Evolutionary conservation across 2,797 vertebrate species (phyloP), one percentile per base, ranked within the genome.

Genomic region (Arnoldichthys spilopterus): DNA sequence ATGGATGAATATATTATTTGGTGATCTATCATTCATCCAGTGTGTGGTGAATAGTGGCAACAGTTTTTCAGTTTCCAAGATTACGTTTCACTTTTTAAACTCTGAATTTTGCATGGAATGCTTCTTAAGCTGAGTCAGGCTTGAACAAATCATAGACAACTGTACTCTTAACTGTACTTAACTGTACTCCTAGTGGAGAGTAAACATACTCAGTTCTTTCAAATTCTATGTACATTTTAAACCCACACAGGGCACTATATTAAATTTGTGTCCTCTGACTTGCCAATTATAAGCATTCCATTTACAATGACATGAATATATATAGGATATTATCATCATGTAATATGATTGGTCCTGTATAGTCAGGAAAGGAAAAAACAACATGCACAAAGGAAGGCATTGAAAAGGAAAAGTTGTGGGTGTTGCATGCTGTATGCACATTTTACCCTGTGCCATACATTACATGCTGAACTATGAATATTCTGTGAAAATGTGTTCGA

Each of bases 371-470:
- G 18, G 26, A 30, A 34, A 32, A 6, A 83, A 18, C 45, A 56
- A 49, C 79, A 78, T 76, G 67, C 62, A 58, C 62, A n/a, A 62
- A 62, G 15, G 28, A 72, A 81, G 47, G 73, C 53, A 56, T 71
- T 28, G 22, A 4, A 70, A 30, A 28, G n/a, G 32, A 32, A 62
- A 32, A 22, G 59, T 67, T 4, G 22, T 53, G 24, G 22, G 22
- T 6, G 54, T 9, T 37, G 37, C 45, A 74, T 15, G 49, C 32
- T 16, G 5, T 24, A 16, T 47, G 26, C 18, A n/a, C 30, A 12
- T 53, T 54, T 54, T 15, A 51, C 2, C 45, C 26, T 2, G 34
- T 11, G 32, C 18, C 9, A n/a, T 13, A 47, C 34, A 37, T n/a
- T 24, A 43, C 9, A 68, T 28, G 37, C 28, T 11, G 1, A 26